phyloP scores from a whole-genome alignment of 2,113 vertebrate species.

The Emberiza fucata region DNA sequence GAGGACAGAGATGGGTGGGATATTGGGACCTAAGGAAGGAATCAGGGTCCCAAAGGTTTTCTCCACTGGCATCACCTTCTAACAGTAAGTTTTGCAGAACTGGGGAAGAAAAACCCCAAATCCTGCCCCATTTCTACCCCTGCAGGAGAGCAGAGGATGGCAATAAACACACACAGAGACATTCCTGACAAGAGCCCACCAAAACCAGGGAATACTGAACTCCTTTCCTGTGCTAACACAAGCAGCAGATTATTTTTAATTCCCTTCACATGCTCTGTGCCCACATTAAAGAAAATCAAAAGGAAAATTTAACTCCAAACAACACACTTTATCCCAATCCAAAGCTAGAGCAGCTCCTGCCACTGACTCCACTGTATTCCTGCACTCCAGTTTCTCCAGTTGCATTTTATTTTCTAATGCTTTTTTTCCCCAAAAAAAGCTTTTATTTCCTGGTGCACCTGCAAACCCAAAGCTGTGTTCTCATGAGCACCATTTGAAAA shows the following conservation, averaged over 20 bases:
- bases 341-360: background rate
- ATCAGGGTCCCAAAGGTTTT: background rate
- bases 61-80: background rate
- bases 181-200: too few species aligned
- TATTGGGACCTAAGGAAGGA: background rate
- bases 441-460: background rate
- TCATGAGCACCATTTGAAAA: background rate
- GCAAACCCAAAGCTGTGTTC: background rate
- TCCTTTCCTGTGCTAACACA: background rate
- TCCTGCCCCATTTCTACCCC: background rate
- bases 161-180: fast-evolving
- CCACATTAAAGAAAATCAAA: background rate
- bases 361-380: fast-evolving
- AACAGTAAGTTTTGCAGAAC: background rate
- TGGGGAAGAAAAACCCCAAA: background rate
- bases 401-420: background rate
- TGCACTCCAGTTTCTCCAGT: background rate
- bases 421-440: background rate
- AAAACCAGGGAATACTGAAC: background rate
- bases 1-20: background rate
- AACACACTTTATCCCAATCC: background rate
- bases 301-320: background rate
- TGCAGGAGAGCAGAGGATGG: background rate
- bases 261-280: background rate
- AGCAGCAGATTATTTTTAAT: background rate